Conservation (phyloP, 2,797 vertebrate species). For the Sebastes baramenuke region DNA sequence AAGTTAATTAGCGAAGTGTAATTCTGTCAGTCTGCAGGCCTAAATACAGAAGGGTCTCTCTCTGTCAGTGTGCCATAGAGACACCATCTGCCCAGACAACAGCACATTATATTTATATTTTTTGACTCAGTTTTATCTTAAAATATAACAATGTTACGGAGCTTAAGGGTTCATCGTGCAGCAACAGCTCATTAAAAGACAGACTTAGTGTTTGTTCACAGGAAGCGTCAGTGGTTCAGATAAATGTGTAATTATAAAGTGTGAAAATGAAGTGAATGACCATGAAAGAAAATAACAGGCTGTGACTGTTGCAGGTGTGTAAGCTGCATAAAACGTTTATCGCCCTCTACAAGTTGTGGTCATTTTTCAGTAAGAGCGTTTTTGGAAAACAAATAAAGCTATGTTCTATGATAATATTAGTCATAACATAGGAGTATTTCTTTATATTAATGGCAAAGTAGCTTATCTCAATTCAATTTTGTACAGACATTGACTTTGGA, state of each 20-base stretch:
- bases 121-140: slow-evolving; percentile 4
- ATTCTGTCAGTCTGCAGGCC: slow-evolving; percentile 48
- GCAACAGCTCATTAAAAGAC: slow-evolving; percentile 19
- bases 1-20: slow-evolving; percentile 55
- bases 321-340: not conserved
- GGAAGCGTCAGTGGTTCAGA: not conserved
- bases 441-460: too few species aligned
- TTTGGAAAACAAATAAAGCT: not conserved
- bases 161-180: not conserved
- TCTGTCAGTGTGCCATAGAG: slow-evolving; percentile 34
- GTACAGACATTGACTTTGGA: too few species aligned
- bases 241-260: not conserved
- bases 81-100: slow-evolving; percentile 52
- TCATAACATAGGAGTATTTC: not conserved
- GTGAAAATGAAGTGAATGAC: not conserved
- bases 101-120: slow-evolving; percentile 3
- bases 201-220: not conserved
- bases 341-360: not conserved
- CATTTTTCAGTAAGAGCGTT: not conserved
- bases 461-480: too few species aligned
- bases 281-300: not conserved
- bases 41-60: slow-evolving; percentile 27
- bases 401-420: not conserved
- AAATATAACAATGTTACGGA: not conserved
- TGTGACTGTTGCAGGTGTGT: not conserved